Conservation (phyloP, 2,113 vertebrate genomes). For the Thryonomys swinderianus region DNA sequence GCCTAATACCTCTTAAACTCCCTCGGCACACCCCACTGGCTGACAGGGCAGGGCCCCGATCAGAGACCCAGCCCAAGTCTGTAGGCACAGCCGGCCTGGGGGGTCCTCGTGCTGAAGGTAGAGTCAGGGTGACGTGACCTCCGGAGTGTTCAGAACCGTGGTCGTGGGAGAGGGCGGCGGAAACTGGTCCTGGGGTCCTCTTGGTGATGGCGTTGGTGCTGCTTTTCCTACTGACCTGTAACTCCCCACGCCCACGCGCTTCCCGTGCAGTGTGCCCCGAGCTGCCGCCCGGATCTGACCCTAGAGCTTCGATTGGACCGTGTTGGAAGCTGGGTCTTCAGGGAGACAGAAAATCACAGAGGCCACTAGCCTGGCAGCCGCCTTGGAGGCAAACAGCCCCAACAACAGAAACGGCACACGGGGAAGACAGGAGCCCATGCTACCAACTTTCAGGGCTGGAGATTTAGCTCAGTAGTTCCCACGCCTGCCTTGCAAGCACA, state of each 20-base stretch:
- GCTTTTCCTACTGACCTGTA: background rate
- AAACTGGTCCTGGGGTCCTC: background rate
- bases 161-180: background rate
- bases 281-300: no score
- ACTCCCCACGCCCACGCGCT: background rate
- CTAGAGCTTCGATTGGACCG: background rate
- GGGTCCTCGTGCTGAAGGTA: background rate
- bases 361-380: background rate
- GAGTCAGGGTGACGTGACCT: background rate
- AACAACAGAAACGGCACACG: no score
- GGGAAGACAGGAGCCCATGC: background rate
- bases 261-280: background rate
- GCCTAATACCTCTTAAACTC: background rate
- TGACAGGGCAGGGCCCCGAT: background rate
- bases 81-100: no score
- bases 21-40: no score
- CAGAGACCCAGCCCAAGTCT: no score
- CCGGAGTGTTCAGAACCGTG: background rate
- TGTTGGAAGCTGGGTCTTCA: background rate
- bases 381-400: background rate
- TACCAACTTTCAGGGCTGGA: no score
- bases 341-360: background rate
- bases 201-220: background rate
- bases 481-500: no score
- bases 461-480: no score